Evolutionary conservation across 2,113 vertebrate species (phyloP), one percentile per base, ranked within the genome.

Genomic region (Chauna torquata): DNA sequence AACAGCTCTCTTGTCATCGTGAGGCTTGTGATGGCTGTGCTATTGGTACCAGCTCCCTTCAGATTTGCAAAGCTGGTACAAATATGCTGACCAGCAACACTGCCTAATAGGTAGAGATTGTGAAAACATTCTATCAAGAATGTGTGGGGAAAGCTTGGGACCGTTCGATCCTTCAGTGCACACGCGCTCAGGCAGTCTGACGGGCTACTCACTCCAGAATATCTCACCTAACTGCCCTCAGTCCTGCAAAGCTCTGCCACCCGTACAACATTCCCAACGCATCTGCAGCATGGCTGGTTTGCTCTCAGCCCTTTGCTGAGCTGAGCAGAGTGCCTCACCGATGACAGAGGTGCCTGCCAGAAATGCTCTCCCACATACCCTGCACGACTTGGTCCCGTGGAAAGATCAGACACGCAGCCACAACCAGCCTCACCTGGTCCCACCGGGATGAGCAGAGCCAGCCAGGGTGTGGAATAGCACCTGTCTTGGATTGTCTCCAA

Each of bases 41-140:
- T n/a, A 1, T 62, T 66, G 8, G 19, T 49, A 75, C 17, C 4
- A 49, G 5, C 34, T 84, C 8, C 40, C 18, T 71, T 0, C 0
- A 45, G 54, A 76, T 72, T 58, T 76, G 13, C 8, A 36, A 49
- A 86, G 32, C 18, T 68, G 8, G 7, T 78, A 9, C 47, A 49
- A 85, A 36, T 77, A 86, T 12, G 10, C 45, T 27, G 36, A 74
- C 20, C 10, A 36, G 44, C 28, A 57, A n/a, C 9, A 22, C 40
- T 52, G 32, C 32, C 17, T 89, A 86, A 45, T 15, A 52, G 34
- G 23, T 28, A 52, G 42, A 59, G 42, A 17, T 57, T 4, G 12
- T 80, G 40, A 49, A 86, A 88, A 45, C 2, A 13, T 72, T 76
- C 89, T 38, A 6, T 15, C 47, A 52, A 52, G 52, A 47, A 42